Percentiles rank a stretch among this genome's conserved stretches.
Evolutionary conservation across 2,113 vertebrate species (phyloP).

Genomic region (Uria lomvia): DNA sequence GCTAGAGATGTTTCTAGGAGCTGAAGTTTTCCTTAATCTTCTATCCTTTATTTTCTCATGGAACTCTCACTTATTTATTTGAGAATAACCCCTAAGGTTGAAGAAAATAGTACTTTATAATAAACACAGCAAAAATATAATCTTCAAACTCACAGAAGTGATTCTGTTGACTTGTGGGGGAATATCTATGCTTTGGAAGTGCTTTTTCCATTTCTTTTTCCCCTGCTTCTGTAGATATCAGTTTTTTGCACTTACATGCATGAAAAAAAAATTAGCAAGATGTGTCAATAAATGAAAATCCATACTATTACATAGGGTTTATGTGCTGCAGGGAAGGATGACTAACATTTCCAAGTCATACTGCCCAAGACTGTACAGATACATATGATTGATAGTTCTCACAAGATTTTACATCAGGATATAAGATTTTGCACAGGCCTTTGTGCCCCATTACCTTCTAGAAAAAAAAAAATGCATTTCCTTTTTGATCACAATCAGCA

Average conservation of each 20-base stretch:
- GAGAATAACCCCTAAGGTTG: background rate
- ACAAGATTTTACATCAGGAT: background rate
- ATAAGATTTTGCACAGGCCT: background rate
- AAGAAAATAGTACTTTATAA: background rate
- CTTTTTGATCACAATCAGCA: background rate
- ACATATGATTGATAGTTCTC: background rate
- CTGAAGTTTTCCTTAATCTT: background rate
- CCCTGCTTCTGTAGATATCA: background rate
- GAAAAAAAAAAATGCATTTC: fast-evolving
- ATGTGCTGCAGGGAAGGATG: background rate
- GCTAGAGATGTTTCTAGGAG: background rate
- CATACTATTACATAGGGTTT: background rate
- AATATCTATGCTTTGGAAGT: background rate
- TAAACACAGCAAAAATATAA: background rate
- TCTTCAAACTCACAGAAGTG: background rate
- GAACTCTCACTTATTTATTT: background rate
- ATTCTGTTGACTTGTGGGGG: background rate
- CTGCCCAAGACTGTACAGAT: background rate
- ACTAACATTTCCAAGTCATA: background rate
- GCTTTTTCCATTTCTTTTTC: background rate
- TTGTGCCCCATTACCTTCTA: background rate
- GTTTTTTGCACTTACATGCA: background rate
- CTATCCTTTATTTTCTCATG: background rate
- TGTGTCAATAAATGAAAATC: background rate
- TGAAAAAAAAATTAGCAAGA: background rate